Conservation (phyloP, 2,113 vertebrate species). For the Setophaga petechia region DNA sequence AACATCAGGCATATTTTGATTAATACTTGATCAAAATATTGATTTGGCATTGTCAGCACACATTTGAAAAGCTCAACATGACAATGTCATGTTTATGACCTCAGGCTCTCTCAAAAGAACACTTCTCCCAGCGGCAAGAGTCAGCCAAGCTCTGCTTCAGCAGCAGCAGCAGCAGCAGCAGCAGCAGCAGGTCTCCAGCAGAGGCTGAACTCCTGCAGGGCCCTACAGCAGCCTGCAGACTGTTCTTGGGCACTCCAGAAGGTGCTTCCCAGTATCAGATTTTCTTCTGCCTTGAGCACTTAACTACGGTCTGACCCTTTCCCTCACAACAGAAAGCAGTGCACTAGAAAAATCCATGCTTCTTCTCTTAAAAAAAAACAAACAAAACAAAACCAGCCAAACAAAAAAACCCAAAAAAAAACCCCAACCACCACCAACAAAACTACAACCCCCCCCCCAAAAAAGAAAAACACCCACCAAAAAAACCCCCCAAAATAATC, state of each 20-base stretch:
- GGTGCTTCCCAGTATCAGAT: neutral
- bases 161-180: too few relatives aligned
- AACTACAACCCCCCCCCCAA: neutral
- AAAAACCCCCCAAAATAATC: neutral
- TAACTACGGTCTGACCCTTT: accelerated
- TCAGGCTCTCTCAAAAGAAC: neutral
- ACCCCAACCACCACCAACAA: neutral
- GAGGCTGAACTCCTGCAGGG: neutral
- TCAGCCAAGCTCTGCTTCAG: neutral
- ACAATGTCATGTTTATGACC: neutral
- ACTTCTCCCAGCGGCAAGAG: neutral
- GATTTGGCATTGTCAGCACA: neutral
- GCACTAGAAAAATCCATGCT: neutral
- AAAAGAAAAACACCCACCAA: too few relatives aligned
- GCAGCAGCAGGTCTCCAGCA: neutral
- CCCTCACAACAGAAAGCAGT: accelerated
- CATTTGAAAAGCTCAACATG: neutral
- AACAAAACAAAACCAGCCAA: neutral
- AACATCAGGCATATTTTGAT: neutral
- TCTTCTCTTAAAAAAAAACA: neutral
- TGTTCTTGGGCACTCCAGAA: neutral
- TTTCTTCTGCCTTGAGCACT: neutral
- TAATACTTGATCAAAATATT: neutral
- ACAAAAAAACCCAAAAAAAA: neutral
- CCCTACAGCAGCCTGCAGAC: neutral